These are phyloP conservation scores for Tympanoctomys barrerae DNA, from an alignment of 2,797 vertebrate species.

Conservation along the genomic window DNA sequence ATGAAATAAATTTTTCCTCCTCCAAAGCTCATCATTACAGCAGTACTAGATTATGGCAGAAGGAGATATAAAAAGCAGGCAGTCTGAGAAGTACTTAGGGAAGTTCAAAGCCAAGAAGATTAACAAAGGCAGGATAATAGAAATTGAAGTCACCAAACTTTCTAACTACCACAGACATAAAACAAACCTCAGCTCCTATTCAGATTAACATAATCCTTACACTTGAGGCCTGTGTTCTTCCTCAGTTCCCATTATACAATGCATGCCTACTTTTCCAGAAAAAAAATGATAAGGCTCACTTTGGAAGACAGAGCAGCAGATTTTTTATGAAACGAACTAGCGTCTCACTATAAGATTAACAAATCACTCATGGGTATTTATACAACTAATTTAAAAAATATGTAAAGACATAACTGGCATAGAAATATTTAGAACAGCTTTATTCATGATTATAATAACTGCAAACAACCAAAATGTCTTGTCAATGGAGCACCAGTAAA, in stretches of 20 bases:
- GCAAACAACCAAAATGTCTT: neutral
- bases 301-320: neutral
- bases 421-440: neutral
- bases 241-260: neutral
- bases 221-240: neutral
- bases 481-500: neutral
- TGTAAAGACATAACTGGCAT: neutral
- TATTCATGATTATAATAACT: slow-evolving; percentile 10
- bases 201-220: neutral
- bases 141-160: neutral
- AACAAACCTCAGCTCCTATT: neutral
- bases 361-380: neutral
- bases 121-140: neutral
- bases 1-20: neutral
- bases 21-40: neutral
- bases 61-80: neutral
- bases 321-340: neutral
- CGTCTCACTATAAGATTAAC: neutral
- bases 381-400: slow-evolving; percentile 13
- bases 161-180: neutral
- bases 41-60: neutral
- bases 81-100: neutral
- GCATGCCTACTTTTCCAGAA: neutral
- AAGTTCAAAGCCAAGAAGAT: neutral
- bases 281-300: neutral